A percentile compares a stretch with the other conserved stretches of the same genome.
Conservation (phyloP, 1,140 invertebrate species). For the Nixonia krombeini region DNA sequence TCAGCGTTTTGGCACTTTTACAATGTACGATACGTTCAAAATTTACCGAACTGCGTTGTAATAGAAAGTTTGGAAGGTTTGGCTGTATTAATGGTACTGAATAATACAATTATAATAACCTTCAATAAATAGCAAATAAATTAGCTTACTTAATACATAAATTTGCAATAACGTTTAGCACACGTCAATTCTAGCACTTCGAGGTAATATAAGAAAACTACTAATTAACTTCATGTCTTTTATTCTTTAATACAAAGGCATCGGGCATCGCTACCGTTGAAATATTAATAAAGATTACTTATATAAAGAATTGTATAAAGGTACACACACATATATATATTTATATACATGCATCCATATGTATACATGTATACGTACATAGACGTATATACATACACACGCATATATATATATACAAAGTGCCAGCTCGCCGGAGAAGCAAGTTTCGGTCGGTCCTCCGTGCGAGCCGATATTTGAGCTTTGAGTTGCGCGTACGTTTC, state of each 20-base stretch:
- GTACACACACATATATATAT: constrained; percentile 57
- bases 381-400: too few species aligned
- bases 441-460: constrained; percentile 69
- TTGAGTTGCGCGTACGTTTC: constrained; percentile 67
- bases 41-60: too few species aligned
- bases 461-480: constrained; percentile 71
- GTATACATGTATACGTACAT: too few species aligned
- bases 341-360: constrained; percentile 25
- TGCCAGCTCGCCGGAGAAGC: constrained; percentile 72
- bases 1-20: too few species aligned
- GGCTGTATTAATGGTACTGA: too few species aligned
- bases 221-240: constrained; percentile 19
- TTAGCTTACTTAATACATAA: constrained; percentile 11
- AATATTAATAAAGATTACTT: constrained; percentile 63
- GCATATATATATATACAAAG: constrained; percentile 63
- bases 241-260: constrained; percentile 58
- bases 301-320: constrained; percentile 69
- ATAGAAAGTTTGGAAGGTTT: too few species aligned
- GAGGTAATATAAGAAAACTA: constrained; percentile 16
- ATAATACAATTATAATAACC: too few species aligned
- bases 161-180: background rate
- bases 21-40: too few species aligned
- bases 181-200: constrained; percentile 17
- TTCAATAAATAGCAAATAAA: constrained; percentile 16
- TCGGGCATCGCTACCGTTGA: constrained; percentile 57